Base-by-base conservation (phyloP, 2,888 invertebrate genomes). In the Salticus scenicus region DNA sequence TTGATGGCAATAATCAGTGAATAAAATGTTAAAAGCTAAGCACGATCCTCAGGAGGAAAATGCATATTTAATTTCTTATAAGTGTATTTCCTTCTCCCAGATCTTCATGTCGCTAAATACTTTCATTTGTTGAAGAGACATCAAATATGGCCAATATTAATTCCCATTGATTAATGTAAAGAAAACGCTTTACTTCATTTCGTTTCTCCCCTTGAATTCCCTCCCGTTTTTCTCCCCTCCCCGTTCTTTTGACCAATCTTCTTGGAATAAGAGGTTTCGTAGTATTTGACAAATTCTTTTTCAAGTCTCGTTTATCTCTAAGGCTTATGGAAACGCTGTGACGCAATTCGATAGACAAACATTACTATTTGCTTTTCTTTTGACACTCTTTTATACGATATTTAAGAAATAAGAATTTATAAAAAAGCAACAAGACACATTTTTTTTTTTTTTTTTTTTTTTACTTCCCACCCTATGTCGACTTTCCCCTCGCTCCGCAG, bases 311-410 rank as follows among this genome's bases (percentile, higher is more conserved):
- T 72, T 84, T 84, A 84, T 85, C 84, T 79, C 84, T 27, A 24
- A 63, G 67, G 78, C 84, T 85, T 79, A 74, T 76, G 74, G 73
- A 31, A 85, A 78, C 67, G 28, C 42, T 72, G 66, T 75, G 70
- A 83, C 57, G 74, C 74, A 73, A 85, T 79, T 85, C 77, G 79
- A 69, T 85, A 79, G 84, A 79, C 79, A 85, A 85, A 85, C 84
- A 85, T 74, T 47, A 74, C 74, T 85, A 85, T 85, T 85, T 85
- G 74, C 79, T 79, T 79, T 85, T 85, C 78, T 85, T 85, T 85
- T 79, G 78, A 70, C 78, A 79, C 79, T 63, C 70, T 79, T 85
- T 85, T 84, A 77, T 84, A 72, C 67, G 74, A 74, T 74, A 85
- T 85, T 85, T 85, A 79, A 79, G 79, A 78, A 85, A 78, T 70